Evolutionary conservation across 2,113 vertebrate species (phyloP).

Genomic region (Delphinapterus leucas): DNA sequence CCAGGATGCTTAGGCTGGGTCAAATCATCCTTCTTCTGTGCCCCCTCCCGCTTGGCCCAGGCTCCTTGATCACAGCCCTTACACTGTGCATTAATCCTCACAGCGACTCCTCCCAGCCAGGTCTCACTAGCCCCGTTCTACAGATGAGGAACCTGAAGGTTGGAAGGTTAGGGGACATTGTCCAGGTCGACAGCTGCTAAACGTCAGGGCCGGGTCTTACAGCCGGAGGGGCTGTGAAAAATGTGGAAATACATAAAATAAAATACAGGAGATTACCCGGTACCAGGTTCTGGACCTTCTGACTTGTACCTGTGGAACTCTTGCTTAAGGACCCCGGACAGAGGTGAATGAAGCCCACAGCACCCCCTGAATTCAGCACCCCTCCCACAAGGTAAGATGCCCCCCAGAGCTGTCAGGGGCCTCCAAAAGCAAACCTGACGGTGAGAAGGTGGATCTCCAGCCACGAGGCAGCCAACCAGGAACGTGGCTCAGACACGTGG

Average conservation of each 20-base stretch:
- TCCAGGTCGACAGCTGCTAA: background rate
- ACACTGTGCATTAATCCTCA: background rate
- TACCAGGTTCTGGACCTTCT: background rate
- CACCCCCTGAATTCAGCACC: background rate
- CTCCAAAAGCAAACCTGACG: background rate
- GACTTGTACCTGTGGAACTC: background rate
- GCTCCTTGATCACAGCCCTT: background rate
- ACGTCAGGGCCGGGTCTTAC: background rate
- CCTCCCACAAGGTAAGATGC: background rate
- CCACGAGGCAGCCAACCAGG: background rate
- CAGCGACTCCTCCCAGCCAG: rapidly evolving
- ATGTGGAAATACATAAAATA: background rate
- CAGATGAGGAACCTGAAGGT: background rate
- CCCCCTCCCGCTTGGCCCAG: background rate
- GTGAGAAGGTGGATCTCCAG: constrained; percentile 3
- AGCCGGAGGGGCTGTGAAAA: background rate
- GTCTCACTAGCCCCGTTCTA: background rate
- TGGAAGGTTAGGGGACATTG: background rate
- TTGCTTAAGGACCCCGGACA: background rate
- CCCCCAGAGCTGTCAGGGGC: background rate
- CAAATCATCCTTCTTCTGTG: no score
- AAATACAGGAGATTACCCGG: background rate
- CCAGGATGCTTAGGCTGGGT: background rate
- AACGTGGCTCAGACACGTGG: background rate
- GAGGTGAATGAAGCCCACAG: background rate